These are phyloP conservation scores for Epistrophella euchroma DNA, from an alignment of 2,888 invertebrate species.

Conservation along the genomic window DNA sequence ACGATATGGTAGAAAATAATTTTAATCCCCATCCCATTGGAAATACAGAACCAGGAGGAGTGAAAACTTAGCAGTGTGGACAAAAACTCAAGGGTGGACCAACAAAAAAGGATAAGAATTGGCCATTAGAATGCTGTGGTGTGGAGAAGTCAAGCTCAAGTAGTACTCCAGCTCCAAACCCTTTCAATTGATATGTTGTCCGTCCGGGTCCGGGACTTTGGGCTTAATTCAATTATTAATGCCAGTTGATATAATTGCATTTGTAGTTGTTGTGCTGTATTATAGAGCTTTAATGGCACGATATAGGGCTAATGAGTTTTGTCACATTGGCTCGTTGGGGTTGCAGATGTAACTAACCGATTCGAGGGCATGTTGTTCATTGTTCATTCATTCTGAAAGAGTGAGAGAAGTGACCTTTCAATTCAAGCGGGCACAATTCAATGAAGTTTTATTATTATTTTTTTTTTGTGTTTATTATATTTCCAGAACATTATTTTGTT, in stretches of 20 bases:
- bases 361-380: conserved; percentile 41
- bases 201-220: conserved; percentile 39
- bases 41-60: not conserved
- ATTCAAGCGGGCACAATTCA: conserved; percentile 54
- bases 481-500: conserved; percentile 23
- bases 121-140: conserved; percentile 28
- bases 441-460: conserved; percentile 38
- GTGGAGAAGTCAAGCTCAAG: not conserved
- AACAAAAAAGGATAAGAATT: conserved; percentile 41
- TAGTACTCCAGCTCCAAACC: not conserved
- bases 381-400: not conserved
- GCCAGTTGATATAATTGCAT: conserved; percentile 72
- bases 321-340: conserved; percentile 58
- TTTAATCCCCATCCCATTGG: conserved; percentile 33
- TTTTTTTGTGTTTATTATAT: conserved; percentile 10
- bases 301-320: conserved; percentile 66
- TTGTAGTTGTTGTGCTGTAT: conserved; percentile 56
- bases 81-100: conserved; percentile 28
- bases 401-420: conserved; percentile 8
- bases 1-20: conserved; percentile 21
- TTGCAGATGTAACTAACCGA: conserved; percentile 71
- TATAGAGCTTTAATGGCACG: conserved; percentile 48
- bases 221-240: conserved; percentile 72
- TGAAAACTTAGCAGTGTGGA: conserved; percentile 7
- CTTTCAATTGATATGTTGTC: conserved; percentile 48